Conservation (phyloP, 2,113 vertebrate genomes). For the Cynoglossus semilaevis region DNA sequence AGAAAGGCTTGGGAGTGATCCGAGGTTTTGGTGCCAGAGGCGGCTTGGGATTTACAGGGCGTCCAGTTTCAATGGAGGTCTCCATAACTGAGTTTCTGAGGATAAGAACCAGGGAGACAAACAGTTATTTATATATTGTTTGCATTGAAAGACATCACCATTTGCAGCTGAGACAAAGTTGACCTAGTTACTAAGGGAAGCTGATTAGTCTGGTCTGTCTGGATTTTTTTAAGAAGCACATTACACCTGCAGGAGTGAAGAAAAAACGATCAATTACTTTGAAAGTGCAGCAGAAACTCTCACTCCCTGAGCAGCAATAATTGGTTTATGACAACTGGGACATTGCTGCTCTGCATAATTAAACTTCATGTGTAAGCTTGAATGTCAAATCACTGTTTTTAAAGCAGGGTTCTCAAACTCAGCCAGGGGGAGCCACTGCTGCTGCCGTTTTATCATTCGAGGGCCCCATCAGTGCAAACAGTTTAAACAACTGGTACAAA, state of each 20-base stretch:
- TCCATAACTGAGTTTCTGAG: slow-evolving; percentile 58
- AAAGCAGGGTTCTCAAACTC: no score
- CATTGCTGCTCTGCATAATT: no score
- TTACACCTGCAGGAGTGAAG: slow-evolving; percentile 3
- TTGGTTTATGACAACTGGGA: no score
- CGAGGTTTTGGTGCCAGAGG: slow-evolving; percentile 57
- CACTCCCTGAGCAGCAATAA: not conserved
- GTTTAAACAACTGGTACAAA: no score
- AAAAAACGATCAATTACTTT: slow-evolving; percentile 24
- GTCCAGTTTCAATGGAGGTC: slow-evolving; percentile 28
- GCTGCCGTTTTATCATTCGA: no score
- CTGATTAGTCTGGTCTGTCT: slow-evolving; percentile 42
- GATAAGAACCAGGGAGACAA: not conserved
- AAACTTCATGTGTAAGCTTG: no score
- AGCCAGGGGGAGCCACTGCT: no score
- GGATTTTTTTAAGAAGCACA: slow-evolving; percentile 42
- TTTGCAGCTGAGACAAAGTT: slow-evolving; percentile 6
- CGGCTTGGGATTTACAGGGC: slow-evolving; percentile 43
- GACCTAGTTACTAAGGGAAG: slow-evolving; percentile 7
- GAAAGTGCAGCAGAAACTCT: slow-evolving; percentile 21
- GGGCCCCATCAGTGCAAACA: no score
- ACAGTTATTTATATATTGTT: slow-evolving; percentile 9
- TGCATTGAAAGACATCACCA: slow-evolving; percentile 3
- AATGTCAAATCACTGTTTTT: no score
- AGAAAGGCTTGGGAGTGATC: slow-evolving; percentile 72